Base-by-base conservation (phyloP, 1,140 invertebrate species). In the Dinoponera quadriceps region DNA sequence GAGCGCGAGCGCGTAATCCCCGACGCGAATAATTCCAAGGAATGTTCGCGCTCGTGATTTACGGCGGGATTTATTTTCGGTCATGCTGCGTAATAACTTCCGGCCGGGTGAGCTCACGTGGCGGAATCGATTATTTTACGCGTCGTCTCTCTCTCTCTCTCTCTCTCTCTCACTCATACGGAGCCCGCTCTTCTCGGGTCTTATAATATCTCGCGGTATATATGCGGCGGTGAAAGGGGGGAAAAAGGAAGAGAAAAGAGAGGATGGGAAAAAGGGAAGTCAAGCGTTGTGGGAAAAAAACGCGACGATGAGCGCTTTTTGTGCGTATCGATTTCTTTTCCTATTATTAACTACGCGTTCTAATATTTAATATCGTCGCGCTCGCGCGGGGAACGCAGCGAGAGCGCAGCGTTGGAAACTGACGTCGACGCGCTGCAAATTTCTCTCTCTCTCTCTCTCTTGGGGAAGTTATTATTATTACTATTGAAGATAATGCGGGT, bases 21-120 rank as follows among this genome's bases (percentile, higher is more conserved):
- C 51, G 33, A 80, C 18, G 33, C 65, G 75, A 69, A 57, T 80
- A 71, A 80, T 80, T 69, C n/a, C 65, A 80, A 71, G 51, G 63
- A 80, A 80, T 71, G 75, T 80, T 69, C 75, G 33, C 74, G 60
- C 74, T 77, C 20, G 27, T 78, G 75, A 80, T 80, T 80, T 57
- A 69, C 51, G 75, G 57, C 9, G 18, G 71, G 75, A 80, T 80
- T 69, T 69, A 80, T 44, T 69, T 65, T 59, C 75, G 75, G 69
- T 57, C 25, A 51, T 71, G 75, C 65, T 69, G 57, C 54, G 57
- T 80, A 71, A 71, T 80, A 57, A 80, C 33, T 80, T 80, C 75
- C 75, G 33, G 18, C 22, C 33, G 75, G 65, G 14, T 80, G 51
- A 80, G 65, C 65, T 80, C 51, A 57, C 51, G 29, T 62, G 29